Conservation (phyloP, 2,113 vertebrate genomes). For the Miniopterus natalensis region DNA sequence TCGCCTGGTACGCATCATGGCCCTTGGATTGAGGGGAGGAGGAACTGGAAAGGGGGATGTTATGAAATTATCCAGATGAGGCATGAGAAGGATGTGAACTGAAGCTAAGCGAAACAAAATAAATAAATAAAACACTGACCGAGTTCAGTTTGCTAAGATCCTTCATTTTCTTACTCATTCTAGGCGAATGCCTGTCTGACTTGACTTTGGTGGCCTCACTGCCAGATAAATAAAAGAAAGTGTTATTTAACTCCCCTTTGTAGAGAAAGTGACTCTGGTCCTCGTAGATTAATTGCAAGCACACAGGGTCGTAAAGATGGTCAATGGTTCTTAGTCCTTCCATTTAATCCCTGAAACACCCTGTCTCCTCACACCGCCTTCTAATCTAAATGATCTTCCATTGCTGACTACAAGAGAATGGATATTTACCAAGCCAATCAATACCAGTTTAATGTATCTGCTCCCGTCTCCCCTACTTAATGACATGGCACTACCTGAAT, state of each 20-base stretch:
- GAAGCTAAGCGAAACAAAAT: neutral
- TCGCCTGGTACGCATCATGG: neutral
- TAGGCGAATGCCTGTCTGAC: neutral
- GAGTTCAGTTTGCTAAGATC: neutral
- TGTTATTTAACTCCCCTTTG: neutral
- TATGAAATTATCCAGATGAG: neutral
- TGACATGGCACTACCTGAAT: neutral
- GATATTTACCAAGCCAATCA: constrained; percentile 69
- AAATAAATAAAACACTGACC: neutral
- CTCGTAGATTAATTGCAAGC: neutral
- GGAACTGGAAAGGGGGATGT: neutral
- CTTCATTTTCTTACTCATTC: neutral
- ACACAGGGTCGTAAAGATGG: neutral
- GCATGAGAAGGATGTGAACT: neutral
- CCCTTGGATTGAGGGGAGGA: neutral
- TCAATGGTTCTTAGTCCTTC: neutral
- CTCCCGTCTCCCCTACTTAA: constrained; percentile 48
- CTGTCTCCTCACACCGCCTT: constrained; percentile 23
- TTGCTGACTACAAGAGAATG: constrained; percentile 13
- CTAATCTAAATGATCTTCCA: constrained; percentile 56
- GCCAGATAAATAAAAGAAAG: constrained; percentile 19
- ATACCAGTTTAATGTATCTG: constrained; percentile 52
- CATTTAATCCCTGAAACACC: neutral
- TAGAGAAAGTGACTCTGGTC: neutral
- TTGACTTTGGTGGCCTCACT: neutral